Base-by-base conservation (phyloP, 2,888 invertebrate genomes). In the Andrena flavipes region DNA sequence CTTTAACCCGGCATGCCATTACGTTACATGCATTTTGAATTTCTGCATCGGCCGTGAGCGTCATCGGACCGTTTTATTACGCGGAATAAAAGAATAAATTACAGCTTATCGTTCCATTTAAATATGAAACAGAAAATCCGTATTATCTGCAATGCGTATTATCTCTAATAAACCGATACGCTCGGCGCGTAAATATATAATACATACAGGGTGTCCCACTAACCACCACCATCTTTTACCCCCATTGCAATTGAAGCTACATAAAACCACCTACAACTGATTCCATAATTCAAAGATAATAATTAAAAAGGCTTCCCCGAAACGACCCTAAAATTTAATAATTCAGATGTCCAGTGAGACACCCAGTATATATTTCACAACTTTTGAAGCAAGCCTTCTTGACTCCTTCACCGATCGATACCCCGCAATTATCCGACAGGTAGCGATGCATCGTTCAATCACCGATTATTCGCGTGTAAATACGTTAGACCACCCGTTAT, bases 31-130 rank as follows among this genome's bases (percentile, higher is more conserved):
- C 59, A 60, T 49, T 76, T 72, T 48, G 59, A 72, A 64, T 64
- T 56, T 72, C 49, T 49, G 49, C 64, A 10, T 20, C n/a, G 33
- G 16, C 13, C 33, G 26, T 23, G 30, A 60, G 65, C 30, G 65
- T 79, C 76, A 42, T 35, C 42, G 56, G 56, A 63, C 16, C 59
- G 33, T 64, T 80, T 80, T 80, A 80, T 85, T 74, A 42, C 71
- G 42, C 48, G 64, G 68, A 77, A 81, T 77, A 71, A 81, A 71
- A 85, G 81, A 80, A 80, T 80, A 77, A 80, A 80, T 78, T 71
- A 71, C 70, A 26, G 80, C 65, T 80, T 80, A 79, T 79, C 79
- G 77, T 71, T 20, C 23, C 79, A 33, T 80, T 78, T 78, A 71
- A 78, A 71, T 65, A 51, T 54, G 78, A 78, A 78, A 78, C 78